Evolutionary conservation across 2,888 invertebrate genomes (phyloP), one percentile per base, ranked within the genome.

Genomic region (Melolontha melolontha): DNA sequence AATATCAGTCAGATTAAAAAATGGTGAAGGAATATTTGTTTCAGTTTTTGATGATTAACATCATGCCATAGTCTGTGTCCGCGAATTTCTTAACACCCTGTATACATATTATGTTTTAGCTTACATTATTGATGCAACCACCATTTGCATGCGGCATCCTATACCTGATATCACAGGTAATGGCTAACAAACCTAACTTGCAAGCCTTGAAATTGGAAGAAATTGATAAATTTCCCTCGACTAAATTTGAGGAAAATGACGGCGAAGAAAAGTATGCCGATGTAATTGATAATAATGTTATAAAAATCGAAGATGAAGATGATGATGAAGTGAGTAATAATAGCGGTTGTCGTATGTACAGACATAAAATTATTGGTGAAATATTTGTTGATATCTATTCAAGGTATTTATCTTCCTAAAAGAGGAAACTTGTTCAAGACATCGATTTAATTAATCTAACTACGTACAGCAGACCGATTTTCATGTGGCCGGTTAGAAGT

Each of bases 81-180:
- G n/a, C n/a, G n/a, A n/a, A n/a, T n/a, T n/a, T n/a, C n/a, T n/a
- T n/a, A n/a, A n/a, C n/a, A n/a, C n/a, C n/a, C n/a, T 22, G 22
- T 22, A 22, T 22, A 22, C 4, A 22, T 22, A 22, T 22, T 22
- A 22, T 22, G 4, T 54, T 68, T 75, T 87, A 91, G 82, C 77
- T 91, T 57, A 85, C 90, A n/a, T 82, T 90, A 14, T 90, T 91
- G 74, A 89, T 91, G 79, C 88, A 90, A 11, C 90, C 95, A 0
- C 89, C 91, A 63, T 91, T 96, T 80, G 86, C 91, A 0, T 95
- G 95, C 77, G 96, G 94, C 6, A 89, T 93, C 74, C 84, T 98
- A 54, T 92, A 93, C 76, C 80, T 96, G 27, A 85, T 95, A 44
- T 91, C 93, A 0, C 92, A 96, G 73, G 83, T 91, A 1, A 82